These are phyloP conservation scores for Nanorana parkeri DNA, from an alignment of 2,113 vertebrate genomes.

Conservation along the genomic window DNA sequence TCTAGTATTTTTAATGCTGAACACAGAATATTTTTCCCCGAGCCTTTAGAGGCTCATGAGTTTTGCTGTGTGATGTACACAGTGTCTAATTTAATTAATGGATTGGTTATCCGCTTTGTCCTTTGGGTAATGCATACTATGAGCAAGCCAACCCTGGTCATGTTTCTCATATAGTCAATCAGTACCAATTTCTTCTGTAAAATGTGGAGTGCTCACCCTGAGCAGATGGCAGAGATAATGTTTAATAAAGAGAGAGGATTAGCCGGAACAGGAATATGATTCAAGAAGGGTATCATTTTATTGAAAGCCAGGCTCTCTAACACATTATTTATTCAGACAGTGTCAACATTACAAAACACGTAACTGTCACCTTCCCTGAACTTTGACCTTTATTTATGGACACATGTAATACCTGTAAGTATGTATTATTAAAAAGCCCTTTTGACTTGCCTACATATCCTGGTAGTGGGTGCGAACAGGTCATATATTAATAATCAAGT, in stretches of 20 bases:
- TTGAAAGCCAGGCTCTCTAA: conserved; percentile 73
- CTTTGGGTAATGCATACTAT: conserved; percentile 75
- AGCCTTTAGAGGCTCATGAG: conserved; percentile 69
- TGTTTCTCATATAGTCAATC: conserved; percentile 74
- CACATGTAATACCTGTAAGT: conserved; percentile 19
- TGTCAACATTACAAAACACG: conserved; percentile 69
- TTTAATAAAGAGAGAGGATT: conserved; percentile 81
- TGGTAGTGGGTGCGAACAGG: conserved; percentile 66
- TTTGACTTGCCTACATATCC: conserved; percentile 15
- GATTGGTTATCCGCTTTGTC: conserved; percentile 76
- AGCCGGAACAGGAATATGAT: conserved; percentile 72
- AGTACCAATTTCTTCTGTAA: conserved; percentile 68
- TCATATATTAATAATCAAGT: conserved; percentile 70
- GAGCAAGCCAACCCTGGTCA: conserved; percentile 74
- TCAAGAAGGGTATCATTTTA: conserved; percentile 73
- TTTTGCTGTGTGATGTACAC: conserved; percentile 64
- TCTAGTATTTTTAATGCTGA: conserved; percentile 26
- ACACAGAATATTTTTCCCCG: conserved; percentile 43
- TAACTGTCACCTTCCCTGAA: conserved; percentile 64
- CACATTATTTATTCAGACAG: conserved; percentile 70
- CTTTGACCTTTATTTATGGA: conserved; percentile 60
- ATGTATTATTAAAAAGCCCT: conserved; percentile 23
- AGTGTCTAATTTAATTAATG: conserved; percentile 76
- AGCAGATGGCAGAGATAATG: conserved; percentile 81
- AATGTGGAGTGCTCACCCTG: conserved; percentile 67